Percentiles rank a stretch among this genome's conserved stretches.
Conservation (phyloP, 2,888 invertebrate species). For the Hylaea fasciaria region DNA sequence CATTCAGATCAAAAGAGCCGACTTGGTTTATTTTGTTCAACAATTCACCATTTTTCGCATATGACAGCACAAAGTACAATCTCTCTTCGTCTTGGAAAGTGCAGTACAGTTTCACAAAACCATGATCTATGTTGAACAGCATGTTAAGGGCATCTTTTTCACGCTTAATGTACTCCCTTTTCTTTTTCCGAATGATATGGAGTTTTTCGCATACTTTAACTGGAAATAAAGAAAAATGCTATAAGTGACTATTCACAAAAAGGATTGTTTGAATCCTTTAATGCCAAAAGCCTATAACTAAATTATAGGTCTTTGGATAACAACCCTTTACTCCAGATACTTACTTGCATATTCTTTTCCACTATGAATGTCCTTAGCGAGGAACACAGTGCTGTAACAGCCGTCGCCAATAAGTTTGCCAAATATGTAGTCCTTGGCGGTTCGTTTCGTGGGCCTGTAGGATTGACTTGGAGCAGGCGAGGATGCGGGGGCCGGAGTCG, state of each 20-base stretch:
- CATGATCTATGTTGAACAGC: constrained; percentile 91
- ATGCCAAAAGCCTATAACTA: too few relatives aligned
- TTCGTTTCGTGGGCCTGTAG: constrained; percentile 85
- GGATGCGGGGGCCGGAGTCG: constrained; percentile 69
- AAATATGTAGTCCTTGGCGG: constrained; percentile 96
- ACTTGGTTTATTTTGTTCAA: constrained; percentile 95
- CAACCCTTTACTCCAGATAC: constrained; percentile 72
- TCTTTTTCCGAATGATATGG: constrained; percentile 96
- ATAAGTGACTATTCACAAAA: background rate
- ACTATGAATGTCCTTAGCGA: constrained; percentile 95
- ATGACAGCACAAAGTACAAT: constrained; percentile 97
- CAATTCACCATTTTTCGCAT: constrained; percentile 97
- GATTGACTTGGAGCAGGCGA: constrained; percentile 75
- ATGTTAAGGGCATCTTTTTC: constrained; percentile 97
- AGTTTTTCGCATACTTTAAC: constrained; percentile 99
- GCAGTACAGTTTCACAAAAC: constrained; percentile 97
- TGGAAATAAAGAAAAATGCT: constrained; percentile 73
- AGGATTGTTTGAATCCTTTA: background rate
- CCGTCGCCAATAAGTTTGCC: constrained; percentile 98
- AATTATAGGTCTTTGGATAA: too few relatives aligned
- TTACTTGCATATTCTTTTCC: constrained; percentile 97
- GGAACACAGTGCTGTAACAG: constrained; percentile 97
- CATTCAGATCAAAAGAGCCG: constrained; percentile 94
- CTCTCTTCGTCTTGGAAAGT: constrained; percentile 98
- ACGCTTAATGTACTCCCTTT: constrained; percentile 95